Evolutionary conservation across 2,797 vertebrate species (phyloP).

Genomic region (Valencia hispanica): DNA sequence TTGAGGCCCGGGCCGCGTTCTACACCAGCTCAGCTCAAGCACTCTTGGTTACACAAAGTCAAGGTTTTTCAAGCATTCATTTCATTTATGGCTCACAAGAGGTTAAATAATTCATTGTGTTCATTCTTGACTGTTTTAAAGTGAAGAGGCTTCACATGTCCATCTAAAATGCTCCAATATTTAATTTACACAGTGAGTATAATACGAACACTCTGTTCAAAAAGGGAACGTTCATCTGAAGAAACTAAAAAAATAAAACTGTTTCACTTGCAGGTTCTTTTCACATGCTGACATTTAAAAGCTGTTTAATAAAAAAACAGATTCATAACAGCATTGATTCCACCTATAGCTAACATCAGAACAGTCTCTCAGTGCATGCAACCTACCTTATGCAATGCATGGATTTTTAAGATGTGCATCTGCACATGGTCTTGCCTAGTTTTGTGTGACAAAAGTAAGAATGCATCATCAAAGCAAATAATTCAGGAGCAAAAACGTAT

Average conservation of each 20-base stretch:
- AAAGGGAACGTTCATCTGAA: slow-evolving; percentile 16
- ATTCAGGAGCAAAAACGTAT: neutral
- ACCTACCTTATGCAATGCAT: neutral
- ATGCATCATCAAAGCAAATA: neutral
- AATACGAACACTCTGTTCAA: neutral
- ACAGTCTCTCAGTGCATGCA: neutral
- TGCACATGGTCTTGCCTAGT: neutral
- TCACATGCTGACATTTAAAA: slow-evolving; percentile 14
- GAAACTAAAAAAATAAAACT: slow-evolving; percentile 1
- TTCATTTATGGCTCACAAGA: slow-evolving; percentile 29
- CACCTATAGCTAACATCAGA: neutral
- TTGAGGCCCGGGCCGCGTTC: slow-evolving; percentile 22
- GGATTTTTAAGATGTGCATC: neutral
- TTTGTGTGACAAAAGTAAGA: neutral
- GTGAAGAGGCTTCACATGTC: slow-evolving; percentile 14
- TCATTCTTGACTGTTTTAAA: slow-evolving; percentile 34
- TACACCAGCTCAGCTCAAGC: slow-evolving; percentile 44
- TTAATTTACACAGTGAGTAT: slow-evolving; percentile 8
- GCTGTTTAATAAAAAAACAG: neutral
- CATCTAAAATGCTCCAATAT: slow-evolving; percentile 9
- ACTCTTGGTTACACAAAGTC: slow-evolving; percentile 21
- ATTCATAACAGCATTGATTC: neutral
- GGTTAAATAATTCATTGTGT: slow-evolving; percentile 24
- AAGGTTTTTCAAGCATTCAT: slow-evolving; percentile 25
- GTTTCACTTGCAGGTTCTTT: slow-evolving; percentile 5